Evolutionary conservation across 2,888 invertebrate genomes (phyloP), one percentile per base, ranked within the genome.

Genomic region (Clanis bilineata): DNA sequence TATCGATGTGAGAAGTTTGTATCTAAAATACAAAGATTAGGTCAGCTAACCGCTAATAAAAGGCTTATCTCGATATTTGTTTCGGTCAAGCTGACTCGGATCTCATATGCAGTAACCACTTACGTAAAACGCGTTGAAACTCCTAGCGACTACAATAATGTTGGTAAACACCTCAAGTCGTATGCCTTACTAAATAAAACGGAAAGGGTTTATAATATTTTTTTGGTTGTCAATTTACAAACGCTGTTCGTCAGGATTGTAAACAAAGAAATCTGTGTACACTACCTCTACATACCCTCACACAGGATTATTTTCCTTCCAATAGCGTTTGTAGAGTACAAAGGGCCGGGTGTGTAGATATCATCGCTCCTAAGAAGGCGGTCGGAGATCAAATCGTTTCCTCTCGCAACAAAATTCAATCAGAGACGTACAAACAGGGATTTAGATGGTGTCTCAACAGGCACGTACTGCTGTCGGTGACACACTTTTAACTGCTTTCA

Each of bases 351-450:
- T 21, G 43, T 44, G 44, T 44, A 32, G 18, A 51, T 32, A 15
- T 9, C 18, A 9, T 15, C 15, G 15, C 5, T n/a, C 28, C 15
- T 15, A 28, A 32, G 32, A 28, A 12, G 6, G 51, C 32, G 51
- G 51, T 51, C 51, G 51, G 32, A 51, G 51, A 51, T 51, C 51
- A 51, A 51, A 18, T 51, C 28, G 47, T 28, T 32, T 32, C 32
- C 51, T 23, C n/a, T 45, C 51, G 15, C 28, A 18, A 28, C 51
- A 51, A 51, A 51, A 51, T 51, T 51, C 51, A 51, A 51, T 51
- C 51, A 45, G 23, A 47, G 28, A 15, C 25, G 15, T 28, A 47
- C 47, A 32, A 51, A 51, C 51, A 51, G 32, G 51, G 51, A 51
- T 51, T 51, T 51, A 51, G 51, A 51, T 18, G 18, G 51, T n/a